A percentile compares a stretch with the other conserved stretches of the same genome.
Evolutionary conservation across 2,797 vertebrate genomes (phyloP).

Genomic region (Coracias cyanogaster): DNA sequence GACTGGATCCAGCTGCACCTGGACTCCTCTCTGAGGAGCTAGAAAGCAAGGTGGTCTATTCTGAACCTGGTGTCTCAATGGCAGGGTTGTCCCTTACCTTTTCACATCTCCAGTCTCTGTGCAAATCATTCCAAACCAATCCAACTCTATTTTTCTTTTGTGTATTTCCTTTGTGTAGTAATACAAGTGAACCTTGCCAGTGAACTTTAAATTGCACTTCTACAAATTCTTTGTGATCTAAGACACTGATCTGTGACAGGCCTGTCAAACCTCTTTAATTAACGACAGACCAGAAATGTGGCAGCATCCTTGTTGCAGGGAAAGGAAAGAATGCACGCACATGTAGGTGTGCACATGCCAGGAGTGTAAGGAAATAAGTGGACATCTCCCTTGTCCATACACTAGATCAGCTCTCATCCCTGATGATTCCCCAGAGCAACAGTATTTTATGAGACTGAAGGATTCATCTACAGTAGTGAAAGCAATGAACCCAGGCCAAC

Average conservation of each 20-base stretch:
- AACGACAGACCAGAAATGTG: not conserved
- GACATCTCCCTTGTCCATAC: not conserved
- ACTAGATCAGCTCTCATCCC: not conserved
- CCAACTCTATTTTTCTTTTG: not conserved
- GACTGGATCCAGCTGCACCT: not conserved
- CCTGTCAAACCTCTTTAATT: constrained; percentile 45
- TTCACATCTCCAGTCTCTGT: not conserved
- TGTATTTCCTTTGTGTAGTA: not conserved
- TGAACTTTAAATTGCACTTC: not conserved
- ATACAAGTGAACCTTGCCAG: not conserved
- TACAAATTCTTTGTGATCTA: not conserved
- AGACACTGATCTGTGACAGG: not conserved
- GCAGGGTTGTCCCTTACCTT: not conserved
- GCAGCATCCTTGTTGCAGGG: not conserved
- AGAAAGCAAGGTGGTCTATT: not conserved
- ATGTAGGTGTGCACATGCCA: not conserved
- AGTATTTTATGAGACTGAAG: not conserved
- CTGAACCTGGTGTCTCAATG: not conserved
- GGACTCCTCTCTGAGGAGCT: not conserved
- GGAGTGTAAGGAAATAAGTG: not conserved
- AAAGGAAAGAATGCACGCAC: not conserved
- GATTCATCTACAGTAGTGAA: not conserved
- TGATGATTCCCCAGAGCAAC: not conserved
- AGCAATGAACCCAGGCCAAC: not conserved
- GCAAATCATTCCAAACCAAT: not conserved